A percentile compares a stretch with the other conserved stretches of the same genome.
Evolutionary conservation across 2,797 vertebrate species (phyloP).

Genomic region (Protosalanx chinensis): DNA sequence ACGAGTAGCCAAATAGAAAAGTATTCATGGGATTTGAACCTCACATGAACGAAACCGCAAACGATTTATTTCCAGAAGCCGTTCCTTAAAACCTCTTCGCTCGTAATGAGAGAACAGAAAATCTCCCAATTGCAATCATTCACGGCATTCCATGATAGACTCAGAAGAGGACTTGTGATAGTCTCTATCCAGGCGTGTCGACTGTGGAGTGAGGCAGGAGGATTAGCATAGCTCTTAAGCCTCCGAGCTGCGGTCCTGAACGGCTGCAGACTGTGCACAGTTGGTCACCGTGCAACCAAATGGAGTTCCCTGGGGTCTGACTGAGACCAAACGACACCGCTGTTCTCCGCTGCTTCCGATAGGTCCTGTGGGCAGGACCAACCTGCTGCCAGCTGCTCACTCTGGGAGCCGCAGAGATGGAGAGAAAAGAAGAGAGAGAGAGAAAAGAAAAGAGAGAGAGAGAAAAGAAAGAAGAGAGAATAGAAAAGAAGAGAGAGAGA

Average conservation of each 20-base stretch:
- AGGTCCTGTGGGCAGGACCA: slow-evolving; percentile 15
- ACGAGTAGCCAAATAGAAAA: neutral
- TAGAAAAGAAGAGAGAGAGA: neutral
- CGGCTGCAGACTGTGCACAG: slow-evolving; percentile 23
- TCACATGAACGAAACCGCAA: neutral
- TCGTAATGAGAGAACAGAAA: neutral
- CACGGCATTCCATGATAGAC: slow-evolving; percentile 24
- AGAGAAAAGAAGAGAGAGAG: neutral
- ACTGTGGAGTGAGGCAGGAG: slow-evolving; percentile 28
- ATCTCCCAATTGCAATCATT: slow-evolving; percentile 21
- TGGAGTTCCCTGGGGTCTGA: slow-evolving; percentile 28
- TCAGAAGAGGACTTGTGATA: slow-evolving; percentile 19
- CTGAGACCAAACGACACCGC: slow-evolving; percentile 20
- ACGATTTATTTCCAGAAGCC: neutral
- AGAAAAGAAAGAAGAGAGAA: neutral
- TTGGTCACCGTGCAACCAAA: slow-evolving; percentile 38
- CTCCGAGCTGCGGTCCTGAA: slow-evolving; percentile 26
- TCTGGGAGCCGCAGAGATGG: neutral
- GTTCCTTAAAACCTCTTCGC: neutral
- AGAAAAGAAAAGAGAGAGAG: neutral
- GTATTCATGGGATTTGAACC: too few species aligned
- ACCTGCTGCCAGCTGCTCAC: slow-evolving; percentile 23
- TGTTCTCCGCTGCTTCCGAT: slow-evolving; percentile 1
- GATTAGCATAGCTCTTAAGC: slow-evolving; percentile 34
- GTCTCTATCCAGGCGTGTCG: slow-evolving; percentile 32